phyloP scores from a whole-genome alignment of 2,888 invertebrate species.

The Adela reaumurella region DNA sequence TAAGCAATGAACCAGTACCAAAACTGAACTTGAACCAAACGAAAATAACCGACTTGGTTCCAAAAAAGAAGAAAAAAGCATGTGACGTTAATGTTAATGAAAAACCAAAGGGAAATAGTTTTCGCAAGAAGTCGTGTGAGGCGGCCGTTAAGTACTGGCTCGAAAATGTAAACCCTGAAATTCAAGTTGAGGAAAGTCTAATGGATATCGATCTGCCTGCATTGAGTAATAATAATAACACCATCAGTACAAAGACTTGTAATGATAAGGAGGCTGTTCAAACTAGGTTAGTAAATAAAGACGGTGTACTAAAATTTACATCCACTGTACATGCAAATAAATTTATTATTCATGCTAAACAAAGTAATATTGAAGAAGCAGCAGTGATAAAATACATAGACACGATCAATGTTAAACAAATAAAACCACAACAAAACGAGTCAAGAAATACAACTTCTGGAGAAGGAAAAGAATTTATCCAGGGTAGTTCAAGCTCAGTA shows the following conservation, averaged over 20 bases:
- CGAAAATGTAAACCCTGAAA: slow-evolving; percentile 17
- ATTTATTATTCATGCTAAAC: neutral
- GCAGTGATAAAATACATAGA: neutral
- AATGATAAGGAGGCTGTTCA: slow-evolving; percentile 25
- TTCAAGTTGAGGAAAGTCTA: slow-evolving; percentile 11
- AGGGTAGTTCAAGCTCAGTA: too few species aligned
- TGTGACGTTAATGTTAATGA: slow-evolving; percentile 8
- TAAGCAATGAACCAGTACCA: slow-evolving; percentile 2
- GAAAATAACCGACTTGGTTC: slow-evolving; percentile 11
- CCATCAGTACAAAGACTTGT: slow-evolving; percentile 4
- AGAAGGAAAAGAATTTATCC: slow-evolving; percentile 3
- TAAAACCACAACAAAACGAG: slow-evolving; percentile 2
- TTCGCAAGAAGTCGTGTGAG: slow-evolving; percentile 27
- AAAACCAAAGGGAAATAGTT: slow-evolving; percentile 8
- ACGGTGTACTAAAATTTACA: slow-evolving; percentile 35
- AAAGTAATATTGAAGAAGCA: neutral
- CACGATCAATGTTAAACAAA: slow-evolving; percentile 6
- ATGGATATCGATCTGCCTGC: neutral
- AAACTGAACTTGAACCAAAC: slow-evolving; percentile 14
- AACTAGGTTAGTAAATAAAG: slow-evolving; percentile 32
- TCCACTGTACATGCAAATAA: neutral
- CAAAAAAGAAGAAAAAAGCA: slow-evolving; percentile 18
- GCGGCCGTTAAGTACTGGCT: slow-evolving; percentile 36
- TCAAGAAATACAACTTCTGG: slow-evolving; percentile 1
- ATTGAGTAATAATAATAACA: neutral